phyloP scores from a whole-genome alignment of 2,888 invertebrate genomes.

The Spilarctia lutea region DNA sequence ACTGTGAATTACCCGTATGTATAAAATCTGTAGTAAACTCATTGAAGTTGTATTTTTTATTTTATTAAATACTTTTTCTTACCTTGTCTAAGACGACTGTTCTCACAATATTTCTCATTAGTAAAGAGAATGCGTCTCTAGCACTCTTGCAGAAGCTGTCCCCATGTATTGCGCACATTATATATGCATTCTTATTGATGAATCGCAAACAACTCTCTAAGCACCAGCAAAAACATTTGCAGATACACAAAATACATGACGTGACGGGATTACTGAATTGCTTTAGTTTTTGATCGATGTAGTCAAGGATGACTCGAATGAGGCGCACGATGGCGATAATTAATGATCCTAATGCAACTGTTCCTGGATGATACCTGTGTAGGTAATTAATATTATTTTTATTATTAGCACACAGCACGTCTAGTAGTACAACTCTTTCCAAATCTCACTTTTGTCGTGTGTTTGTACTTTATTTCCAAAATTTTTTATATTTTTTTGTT shows the following conservation, averaged over 20 bases:
- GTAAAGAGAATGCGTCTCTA: conserved; percentile 94
- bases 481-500: too few relatives aligned
- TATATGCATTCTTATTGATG: conserved; percentile 95
- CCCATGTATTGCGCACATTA: conserved; percentile 98
- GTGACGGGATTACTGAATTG: conserved; percentile 91
- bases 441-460: not conserved
- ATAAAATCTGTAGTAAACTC: too few relatives aligned
- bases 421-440: too few relatives aligned
- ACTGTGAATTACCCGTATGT: too few relatives aligned
- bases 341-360: conserved; percentile 96
- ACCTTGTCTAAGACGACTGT: conserved; percentile 94
- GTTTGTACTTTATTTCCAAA: not conserved
- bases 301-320: conserved; percentile 94
- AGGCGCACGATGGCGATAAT: conserved; percentile 96
- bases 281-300: conserved; percentile 93
- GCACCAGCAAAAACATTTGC: conserved; percentile 95
- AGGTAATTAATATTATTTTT: not conserved
- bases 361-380: conserved; percentile 94
- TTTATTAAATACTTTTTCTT: conserved; percentile 13
- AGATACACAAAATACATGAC: conserved; percentile 90
- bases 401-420: not conserved
- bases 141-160: conserved; percentile 96
- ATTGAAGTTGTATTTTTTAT: not conserved
- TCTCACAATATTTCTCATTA: conserved; percentile 94
- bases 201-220: conserved; percentile 95